Evolutionary conservation across 1,140 invertebrate species (phyloP).

Genomic region (Epicauta chinensis): DNA sequence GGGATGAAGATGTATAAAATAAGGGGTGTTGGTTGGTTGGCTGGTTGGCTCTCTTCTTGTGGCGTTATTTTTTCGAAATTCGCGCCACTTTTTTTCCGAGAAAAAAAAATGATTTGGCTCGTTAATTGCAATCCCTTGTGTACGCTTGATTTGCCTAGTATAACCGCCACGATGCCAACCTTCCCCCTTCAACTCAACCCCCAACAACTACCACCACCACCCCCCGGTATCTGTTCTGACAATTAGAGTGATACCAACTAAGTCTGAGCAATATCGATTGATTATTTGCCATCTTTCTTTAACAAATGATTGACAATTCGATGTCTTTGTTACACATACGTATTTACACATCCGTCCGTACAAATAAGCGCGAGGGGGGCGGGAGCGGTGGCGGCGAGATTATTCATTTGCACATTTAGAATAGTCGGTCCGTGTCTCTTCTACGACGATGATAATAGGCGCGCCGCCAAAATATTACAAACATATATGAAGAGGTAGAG

Average conservation of each 20-base stretch:
- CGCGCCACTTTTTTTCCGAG: no score
- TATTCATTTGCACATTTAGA: slow-evolving; percentile 18
- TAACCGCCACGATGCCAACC: background rate
- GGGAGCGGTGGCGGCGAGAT: no score
- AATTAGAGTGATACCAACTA: slow-evolving; percentile 33
- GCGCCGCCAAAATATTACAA: background rate
- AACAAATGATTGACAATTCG: slow-evolving; percentile 13
- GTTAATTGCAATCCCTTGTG: background rate
- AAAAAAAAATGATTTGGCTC: no score
- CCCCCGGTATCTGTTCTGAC: slow-evolving; percentile 26
- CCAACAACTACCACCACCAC: slow-evolving; percentile 1
- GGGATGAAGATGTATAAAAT: slow-evolving; percentile 1
- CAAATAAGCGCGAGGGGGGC: no score
- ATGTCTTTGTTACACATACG: slow-evolving; percentile 14
- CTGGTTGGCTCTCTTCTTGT: no score
- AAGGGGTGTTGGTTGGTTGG: slow-evolving; percentile 1
- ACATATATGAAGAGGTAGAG: no score
- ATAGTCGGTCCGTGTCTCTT: no score
- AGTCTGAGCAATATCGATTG: slow-evolving; percentile 33
- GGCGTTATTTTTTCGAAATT: no score
- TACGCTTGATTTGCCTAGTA: background rate
- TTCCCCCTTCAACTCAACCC: slow-evolving; percentile 4
- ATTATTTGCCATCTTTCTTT: slow-evolving; percentile 17
- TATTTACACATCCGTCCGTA: no score
- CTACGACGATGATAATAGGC: background rate